Base-by-base conservation (phyloP, 2,113 vertebrate genomes). In the Cyrtonyx montezumae region DNA sequence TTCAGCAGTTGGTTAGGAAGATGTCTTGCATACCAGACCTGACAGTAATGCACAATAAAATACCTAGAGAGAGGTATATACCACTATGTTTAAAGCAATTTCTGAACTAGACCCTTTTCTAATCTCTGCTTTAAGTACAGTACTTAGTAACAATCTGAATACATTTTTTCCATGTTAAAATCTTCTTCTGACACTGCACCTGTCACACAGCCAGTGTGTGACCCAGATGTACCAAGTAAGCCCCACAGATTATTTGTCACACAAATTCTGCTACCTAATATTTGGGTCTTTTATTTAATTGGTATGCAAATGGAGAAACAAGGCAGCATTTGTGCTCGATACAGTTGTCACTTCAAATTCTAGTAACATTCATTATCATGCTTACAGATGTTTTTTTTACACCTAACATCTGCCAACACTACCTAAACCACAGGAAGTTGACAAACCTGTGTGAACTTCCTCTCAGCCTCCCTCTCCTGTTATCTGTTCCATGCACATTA, bases 391-490 rank as follows among this genome's bases (percentile, higher is more conserved):
- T 98, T 98, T 98, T 98, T 97, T 98, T 97, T 96, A 96, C 97
- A 98, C 96, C 94, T 98, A 98, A 98, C 98, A 98, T 98, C 98
- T 99, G 99, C 98, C 99, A 99, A 98, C 97, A 98, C 97, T 98
- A 98, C 98, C 98, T 98, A 98, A 99, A 98, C 97, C 92, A 58
- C 97, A 96, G 98, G 98, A 99, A 98, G 98, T 98, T 98, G 96
- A 98, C 98, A 99, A 98, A 98, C 98, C 98, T 98, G 97, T 97
- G 96, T 98, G 98, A 99, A 99, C 98, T 99, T 99, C 97, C 97
- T 97, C 98, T 97, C 94, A 87, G 96, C 96, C 98, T 98, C 98
- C 91, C 96, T 97, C 98, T 97, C 73, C 81, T 97, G 98, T 99
- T 99, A 99, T 99, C 99, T 99, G 97, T 98, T 98, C 97, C 95